Evolutionary conservation across 2,888 invertebrate species (phyloP).

Genomic region (Drosophila limbata): DNA sequence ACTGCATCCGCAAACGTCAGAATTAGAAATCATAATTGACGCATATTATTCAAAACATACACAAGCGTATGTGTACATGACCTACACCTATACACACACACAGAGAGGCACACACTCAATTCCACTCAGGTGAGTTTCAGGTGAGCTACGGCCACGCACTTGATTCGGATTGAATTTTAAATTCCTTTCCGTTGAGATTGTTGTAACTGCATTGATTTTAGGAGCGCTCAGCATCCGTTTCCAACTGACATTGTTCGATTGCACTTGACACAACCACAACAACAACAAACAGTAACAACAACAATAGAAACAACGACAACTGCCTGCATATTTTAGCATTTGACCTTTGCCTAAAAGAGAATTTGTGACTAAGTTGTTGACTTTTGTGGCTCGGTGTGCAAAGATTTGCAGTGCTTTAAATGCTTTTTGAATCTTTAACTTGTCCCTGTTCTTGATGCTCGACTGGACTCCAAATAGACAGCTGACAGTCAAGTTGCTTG

Average conservation of each 20-base stretch:
- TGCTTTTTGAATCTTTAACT: constrained; percentile 29
- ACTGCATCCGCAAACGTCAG: constrained; percentile 64
- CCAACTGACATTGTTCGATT: constrained; percentile 64
- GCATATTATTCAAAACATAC: constrained; percentile 73
- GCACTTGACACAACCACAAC: constrained; percentile 62
- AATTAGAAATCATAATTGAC: constrained; percentile 80
- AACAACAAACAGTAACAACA: constrained; percentile 39
- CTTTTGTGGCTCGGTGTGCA: constrained; percentile 1
- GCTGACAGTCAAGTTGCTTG: constrained; percentile 32
- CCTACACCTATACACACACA: constrained; percentile 60
- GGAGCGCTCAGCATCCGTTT: constrained; percentile 25
- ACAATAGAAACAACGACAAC: background rate
- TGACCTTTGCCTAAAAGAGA: constrained; percentile 53
- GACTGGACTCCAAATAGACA: constrained; percentile 33
- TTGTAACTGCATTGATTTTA: constrained; percentile 42
- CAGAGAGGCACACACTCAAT: background rate
- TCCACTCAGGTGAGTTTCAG: constrained; percentile 38
- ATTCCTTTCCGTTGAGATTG: constrained; percentile 41
- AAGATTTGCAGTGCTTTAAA: constrained; percentile 19
- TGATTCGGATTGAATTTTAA: constrained; percentile 68
- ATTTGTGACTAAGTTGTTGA: constrained; percentile 10
- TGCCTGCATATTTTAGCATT: constrained; percentile 61
- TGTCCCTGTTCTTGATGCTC: background rate
- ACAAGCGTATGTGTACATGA: constrained; percentile 57
- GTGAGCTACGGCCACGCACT: constrained; percentile 47